These are phyloP conservation scores for Lagorchestes hirsutus DNA, from an alignment of 2,797 vertebrate genomes.

Conservation along the genomic window DNA sequence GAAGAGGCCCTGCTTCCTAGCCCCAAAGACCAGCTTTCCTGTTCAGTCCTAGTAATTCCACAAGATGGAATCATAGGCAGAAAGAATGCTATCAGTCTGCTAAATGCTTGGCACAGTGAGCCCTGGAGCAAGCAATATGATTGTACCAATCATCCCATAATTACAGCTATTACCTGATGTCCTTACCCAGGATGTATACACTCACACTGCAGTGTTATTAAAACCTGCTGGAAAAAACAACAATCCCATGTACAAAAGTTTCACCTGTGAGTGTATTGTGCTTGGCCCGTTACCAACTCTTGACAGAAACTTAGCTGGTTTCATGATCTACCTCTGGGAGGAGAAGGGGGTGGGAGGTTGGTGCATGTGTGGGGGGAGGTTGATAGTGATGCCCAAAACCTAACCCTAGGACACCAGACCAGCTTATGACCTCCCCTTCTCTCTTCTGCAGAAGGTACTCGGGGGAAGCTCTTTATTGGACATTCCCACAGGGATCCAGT, in stretches of 20 bases:
- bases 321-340: neutral
- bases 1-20: neutral
- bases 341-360: neutral
- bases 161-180: slow-evolving; percentile 8
- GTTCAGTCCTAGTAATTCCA: neutral
- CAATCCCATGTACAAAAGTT: slow-evolving; percentile 4
- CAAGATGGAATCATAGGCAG: neutral
- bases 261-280: neutral
- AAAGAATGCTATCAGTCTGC: neutral
- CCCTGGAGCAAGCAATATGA: neutral
- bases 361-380: neutral
- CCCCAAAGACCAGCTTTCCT: neutral
- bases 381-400: neutral
- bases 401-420: neutral
- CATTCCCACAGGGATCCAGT: neutral
- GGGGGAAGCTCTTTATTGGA: neutral
- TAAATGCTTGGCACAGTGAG: neutral
- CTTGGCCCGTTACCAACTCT: neutral
- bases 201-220: slow-evolving; percentile 1
- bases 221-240: slow-evolving; percentile 1
- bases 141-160: neutral
- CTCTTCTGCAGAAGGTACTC: neutral
- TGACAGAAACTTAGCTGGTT: slow-evolving; percentile 1
- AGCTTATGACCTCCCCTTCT: neutral
- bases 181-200: neutral